Evolutionary conservation across 2,888 invertebrate genomes (phyloP).

Genomic region (Lissocephala sabroskyi): DNA sequence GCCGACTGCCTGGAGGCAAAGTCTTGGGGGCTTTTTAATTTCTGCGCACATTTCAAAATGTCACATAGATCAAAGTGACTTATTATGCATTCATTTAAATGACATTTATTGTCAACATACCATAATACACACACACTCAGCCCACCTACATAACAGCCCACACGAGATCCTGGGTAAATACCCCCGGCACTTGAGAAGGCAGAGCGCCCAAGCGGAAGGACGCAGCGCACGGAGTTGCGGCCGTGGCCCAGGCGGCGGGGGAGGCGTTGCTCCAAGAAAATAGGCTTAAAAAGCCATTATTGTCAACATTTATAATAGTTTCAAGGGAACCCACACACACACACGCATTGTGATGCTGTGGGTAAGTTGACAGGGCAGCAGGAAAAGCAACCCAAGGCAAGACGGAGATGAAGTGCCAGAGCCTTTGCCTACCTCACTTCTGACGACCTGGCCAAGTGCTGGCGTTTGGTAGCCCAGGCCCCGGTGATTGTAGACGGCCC

Average conservation of each 20-base stretch:
- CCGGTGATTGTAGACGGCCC: too few species aligned
- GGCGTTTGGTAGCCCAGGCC: too few species aligned
- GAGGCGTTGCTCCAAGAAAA: conserved; percentile 30
- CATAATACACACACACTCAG: conserved; percentile 1
- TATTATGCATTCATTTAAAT: conserved; percentile 56
- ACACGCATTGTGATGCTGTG: background rate
- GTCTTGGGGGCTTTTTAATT: conserved; percentile 22
- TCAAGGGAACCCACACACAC: conserved; percentile 21
- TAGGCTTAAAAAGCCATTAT: conserved; percentile 65
- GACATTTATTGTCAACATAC: conserved; percentile 49
- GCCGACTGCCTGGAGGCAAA: too few species aligned
- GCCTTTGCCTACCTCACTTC: conserved; percentile 24
- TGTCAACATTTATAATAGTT: conserved; percentile 65
- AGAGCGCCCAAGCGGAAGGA: background rate
- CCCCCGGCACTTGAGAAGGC: conserved; percentile 5
- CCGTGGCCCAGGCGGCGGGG: background rate
- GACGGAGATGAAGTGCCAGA: conserved; percentile 26
- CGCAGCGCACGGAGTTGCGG: background rate
- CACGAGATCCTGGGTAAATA: background rate
- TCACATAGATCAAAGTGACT: conserved; percentile 29
- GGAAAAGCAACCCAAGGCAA: background rate
- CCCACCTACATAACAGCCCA: background rate
- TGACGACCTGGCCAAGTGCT: too few species aligned
- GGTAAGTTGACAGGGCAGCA: background rate
- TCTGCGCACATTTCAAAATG: conserved; percentile 10